A percentile compares a stretch with the other conserved stretches of the same genome.
These are phyloP conservation scores for Drosophila nikananu DNA, from an alignment of 1,140 invertebrate species.

Conservation along the genomic window DNA sequence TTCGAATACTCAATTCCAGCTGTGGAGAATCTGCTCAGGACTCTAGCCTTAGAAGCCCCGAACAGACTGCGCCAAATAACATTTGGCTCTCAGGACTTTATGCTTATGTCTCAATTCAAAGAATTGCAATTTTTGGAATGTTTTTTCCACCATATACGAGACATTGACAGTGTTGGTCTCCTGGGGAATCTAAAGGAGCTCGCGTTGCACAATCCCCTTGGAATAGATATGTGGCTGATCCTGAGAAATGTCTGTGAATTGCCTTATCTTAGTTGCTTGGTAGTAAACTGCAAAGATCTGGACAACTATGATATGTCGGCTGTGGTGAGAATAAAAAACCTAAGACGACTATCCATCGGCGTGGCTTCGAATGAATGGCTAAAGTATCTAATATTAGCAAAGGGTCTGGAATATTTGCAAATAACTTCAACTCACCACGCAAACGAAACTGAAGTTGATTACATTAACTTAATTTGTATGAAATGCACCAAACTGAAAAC, in stretches of 20 bases:
- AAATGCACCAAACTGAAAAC: neutral
- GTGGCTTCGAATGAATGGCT: neutral
- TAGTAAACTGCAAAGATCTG: neutral
- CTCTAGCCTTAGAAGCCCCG: neutral
- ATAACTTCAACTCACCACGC: constrained; percentile 7
- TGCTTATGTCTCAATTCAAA: constrained; percentile 1
- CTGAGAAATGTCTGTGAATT: neutral
- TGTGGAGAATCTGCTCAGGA: neutral
- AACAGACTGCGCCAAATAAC: neutral
- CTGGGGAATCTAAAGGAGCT: neutral
- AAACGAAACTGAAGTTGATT: neutral
- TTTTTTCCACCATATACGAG: neutral
- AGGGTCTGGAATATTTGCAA: neutral
- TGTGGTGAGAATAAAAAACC: neutral
- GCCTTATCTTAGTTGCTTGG: neutral
- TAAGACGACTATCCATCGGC: neutral
- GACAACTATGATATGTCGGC: neutral
- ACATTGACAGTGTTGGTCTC: neutral
- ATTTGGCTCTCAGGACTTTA: constrained; percentile 1
- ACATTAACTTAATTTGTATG: neutral
- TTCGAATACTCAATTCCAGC: neutral
- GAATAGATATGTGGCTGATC: neutral
- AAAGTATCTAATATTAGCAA: constrained; percentile 1
- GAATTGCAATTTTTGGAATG: neutral
- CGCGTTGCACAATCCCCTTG: neutral